Base-by-base conservation (phyloP, 2,888 invertebrate genomes). In the Hirtodrosophila trivittata region DNA sequence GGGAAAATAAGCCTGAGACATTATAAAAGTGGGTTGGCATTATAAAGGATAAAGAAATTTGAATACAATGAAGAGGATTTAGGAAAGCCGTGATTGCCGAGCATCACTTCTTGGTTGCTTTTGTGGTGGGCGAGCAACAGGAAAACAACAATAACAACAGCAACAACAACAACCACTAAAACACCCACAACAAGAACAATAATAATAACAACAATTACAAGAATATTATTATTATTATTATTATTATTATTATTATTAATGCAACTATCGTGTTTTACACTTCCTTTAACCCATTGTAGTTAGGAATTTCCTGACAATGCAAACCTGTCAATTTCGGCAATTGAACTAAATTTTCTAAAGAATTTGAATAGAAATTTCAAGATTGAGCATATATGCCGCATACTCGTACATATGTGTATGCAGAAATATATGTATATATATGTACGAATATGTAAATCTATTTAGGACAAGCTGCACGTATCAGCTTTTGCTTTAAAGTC, bases 41-140 rank as follows among this genome's bases (percentile, higher is more conserved):
- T 80, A 80, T 65, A 75, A 65, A 63, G 77, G 80, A 76, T 83
- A 73, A 83, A 80, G 77, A 83, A 72, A 80, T 78, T 83, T 83
- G 66, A 83, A 80, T 78, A 78, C 84, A 83, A 83, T 73, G 81
- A 73, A 66, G 81, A 56, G 73, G 80, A 76, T 73, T 80, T 67
- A 14, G 65, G 43, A 55, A 78, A 60, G 68, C 68, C 73, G 46
- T 64, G 80, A 78, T 83, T 77, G 83, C 68, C 74, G 59, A 69
- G 66, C 76, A 54, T 42, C 83, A 72, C 69, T 72, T 77, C 66
- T 45, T 43, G 49, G 60, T 37, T 30, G 28, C 37, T 60, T 49
- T 62, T 66, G 66, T 50, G 54, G 43, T 46, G 0, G 30, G n/a
- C 21, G 12, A 25, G 46, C 49, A 57, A 62, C 50, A 56, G 56